A percentile compares a stretch with the other conserved stretches of the same genome.
Evolutionary conservation across 2,888 invertebrate species (phyloP).

Genomic region (Dynastes hyllus): DNA sequence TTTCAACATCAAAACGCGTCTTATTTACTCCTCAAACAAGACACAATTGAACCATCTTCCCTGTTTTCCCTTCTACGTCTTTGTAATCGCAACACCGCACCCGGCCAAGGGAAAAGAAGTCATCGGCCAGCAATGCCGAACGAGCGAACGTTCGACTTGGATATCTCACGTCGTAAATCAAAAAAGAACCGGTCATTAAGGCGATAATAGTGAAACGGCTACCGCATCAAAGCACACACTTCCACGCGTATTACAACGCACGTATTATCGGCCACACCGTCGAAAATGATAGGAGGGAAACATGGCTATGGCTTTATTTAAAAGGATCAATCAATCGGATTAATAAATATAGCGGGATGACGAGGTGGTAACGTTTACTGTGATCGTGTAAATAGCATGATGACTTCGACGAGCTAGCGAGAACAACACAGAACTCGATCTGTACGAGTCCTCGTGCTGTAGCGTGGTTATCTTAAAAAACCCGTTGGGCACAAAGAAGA

Average conservation of each 20-base stretch:
- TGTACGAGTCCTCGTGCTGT: too few species aligned
- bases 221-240: conserved; percentile 5
- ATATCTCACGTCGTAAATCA: conserved; percentile 37
- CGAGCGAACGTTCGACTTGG: background rate
- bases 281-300: too few species aligned
- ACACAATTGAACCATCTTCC: background rate
- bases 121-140: conserved; percentile 1
- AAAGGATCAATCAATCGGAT: too few species aligned
- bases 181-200: conserved; percentile 32
- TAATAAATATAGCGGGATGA: too few species aligned
- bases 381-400: background rate
- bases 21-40: background rate
- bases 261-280: too few species aligned
- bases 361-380: background rate
- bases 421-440: too few species aligned
- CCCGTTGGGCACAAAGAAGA: too few species aligned
- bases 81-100: background rate
- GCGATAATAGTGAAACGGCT: conserved; percentile 31
- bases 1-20: too few species aligned
- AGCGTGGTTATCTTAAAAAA: background rate
- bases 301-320: too few species aligned
- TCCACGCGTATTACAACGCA: background rate
- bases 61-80: too few species aligned
- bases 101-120: background rate
- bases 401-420: background rate